Evolutionary conservation across 1,140 invertebrate genomes (phyloP).

Genomic region (Drosophila ambigua): DNA sequence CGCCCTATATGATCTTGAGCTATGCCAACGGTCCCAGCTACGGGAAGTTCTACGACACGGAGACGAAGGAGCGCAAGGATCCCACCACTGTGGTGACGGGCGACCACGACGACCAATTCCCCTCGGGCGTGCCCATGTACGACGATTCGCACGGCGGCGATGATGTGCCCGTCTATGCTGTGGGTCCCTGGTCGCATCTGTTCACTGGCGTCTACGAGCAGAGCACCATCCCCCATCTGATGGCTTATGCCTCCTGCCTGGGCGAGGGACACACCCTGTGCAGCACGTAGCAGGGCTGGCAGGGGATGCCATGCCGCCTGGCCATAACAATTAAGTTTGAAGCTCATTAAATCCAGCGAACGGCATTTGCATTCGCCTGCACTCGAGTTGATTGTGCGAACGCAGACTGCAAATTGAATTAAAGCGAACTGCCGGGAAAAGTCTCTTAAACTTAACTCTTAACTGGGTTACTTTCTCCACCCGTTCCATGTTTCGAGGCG

Average conservation of each 20-base stretch:
- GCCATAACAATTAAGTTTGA: conserved; percentile 70
- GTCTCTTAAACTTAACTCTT: conserved; percentile 7
- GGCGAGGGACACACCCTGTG: conserved; percentile 81
- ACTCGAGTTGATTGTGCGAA: conserved; percentile 57
- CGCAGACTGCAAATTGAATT: conserved; percentile 76
- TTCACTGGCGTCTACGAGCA: conserved; percentile 92
- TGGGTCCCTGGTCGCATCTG: conserved; percentile 89
- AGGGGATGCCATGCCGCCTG: conserved; percentile 41
- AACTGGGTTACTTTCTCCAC: conserved; percentile 40
- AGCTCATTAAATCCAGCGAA: conserved; percentile 65
- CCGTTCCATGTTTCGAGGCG: conserved; percentile 28
- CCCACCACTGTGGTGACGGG: conserved; percentile 64
- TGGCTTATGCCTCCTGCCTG: conserved; percentile 88
- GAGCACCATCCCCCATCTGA: conserved; percentile 90
- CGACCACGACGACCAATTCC: conserved; percentile 78
- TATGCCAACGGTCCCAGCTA: conserved; percentile 90
- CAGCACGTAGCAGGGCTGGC: conserved; percentile 6
- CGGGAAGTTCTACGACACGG: conserved; percentile 70
- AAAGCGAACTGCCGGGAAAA: conserved; percentile 55
- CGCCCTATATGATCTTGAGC: conserved; percentile 88
- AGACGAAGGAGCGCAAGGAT: conserved; percentile 72
- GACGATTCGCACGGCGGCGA: conserved; percentile 89
- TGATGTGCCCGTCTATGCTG: conserved; percentile 88
- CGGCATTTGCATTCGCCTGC: conserved; percentile 61
- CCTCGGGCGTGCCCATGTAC: conserved; percentile 84